Percentiles rank a stretch among this genome's conserved stretches.
These are phyloP conservation scores for Parthenolecanium corni DNA, from an alignment of 2,888 invertebrate genomes.

Conservation along the genomic window DNA sequence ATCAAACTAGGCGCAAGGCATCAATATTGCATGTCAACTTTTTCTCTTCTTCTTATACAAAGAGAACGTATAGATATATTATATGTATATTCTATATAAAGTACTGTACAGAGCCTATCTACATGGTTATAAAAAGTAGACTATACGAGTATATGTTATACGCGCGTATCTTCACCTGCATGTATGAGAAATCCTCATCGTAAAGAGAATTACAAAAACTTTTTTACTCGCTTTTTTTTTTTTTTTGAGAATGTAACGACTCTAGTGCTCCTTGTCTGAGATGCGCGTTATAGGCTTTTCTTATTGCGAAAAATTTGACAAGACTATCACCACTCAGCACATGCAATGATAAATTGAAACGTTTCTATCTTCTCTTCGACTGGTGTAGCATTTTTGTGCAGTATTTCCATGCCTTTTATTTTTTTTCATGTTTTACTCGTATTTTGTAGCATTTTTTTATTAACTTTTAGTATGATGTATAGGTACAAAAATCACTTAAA, in stretches of 20 bases:
- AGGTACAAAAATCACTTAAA: too few species aligned
- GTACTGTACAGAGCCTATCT: too few species aligned
- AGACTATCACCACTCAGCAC: background rate
- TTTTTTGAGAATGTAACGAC: background rate
- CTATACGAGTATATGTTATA: too few species aligned
- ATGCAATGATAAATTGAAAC: background rate
- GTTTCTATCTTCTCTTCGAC: background rate
- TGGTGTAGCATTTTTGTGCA: too few species aligned
- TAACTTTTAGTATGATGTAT: too few species aligned
- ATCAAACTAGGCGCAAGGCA: conserved; percentile 22
- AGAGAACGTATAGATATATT: background rate
- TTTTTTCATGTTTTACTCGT: too few species aligned
- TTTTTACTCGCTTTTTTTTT: too few species aligned
- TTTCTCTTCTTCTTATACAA: conserved; percentile 3
- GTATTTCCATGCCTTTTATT: too few species aligned
- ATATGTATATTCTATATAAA: background rate
- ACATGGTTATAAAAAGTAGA: too few species aligned
- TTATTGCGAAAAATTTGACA: background rate
- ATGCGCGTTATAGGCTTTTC: background rate
- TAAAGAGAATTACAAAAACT: background rate
- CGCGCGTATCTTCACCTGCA: too few species aligned
- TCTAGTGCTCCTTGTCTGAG: background rate
- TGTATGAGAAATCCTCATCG: background rate
- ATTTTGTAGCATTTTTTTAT: too few species aligned
- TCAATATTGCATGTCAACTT: conserved; percentile 23